Conservation (phyloP, 2,888 invertebrate species). For the Panzeria rudis region DNA sequence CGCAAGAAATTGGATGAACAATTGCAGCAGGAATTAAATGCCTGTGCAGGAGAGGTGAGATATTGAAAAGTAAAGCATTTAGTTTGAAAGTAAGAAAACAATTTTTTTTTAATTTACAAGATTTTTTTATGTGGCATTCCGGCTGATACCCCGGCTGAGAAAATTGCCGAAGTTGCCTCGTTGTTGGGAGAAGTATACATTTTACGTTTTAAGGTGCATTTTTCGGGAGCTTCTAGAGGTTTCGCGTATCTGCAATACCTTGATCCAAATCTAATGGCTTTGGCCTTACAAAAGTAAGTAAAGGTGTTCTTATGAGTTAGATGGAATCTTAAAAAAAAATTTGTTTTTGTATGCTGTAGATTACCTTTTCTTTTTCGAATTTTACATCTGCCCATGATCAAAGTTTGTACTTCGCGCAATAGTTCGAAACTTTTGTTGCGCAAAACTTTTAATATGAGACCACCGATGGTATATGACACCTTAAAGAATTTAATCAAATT, state of each 20-base stretch:
- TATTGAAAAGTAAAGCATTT: neutral
- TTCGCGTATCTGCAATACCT: constrained; percentile 80
- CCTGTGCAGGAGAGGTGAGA: constrained; percentile 79
- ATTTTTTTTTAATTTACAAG: constrained; percentile 38
- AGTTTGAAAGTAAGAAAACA: neutral
- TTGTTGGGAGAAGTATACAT: constrained; percentile 77
- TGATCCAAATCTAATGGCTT: constrained; percentile 67
- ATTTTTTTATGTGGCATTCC: constrained; percentile 76
- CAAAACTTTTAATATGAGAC: constrained; percentile 72
- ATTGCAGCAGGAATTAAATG: constrained; percentile 71
- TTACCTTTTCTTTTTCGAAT: constrained; percentile 69
- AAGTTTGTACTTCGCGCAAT: constrained; percentile 76
- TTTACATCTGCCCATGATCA: constrained; percentile 60
- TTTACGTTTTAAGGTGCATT: constrained; percentile 79
- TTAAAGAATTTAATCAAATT: constrained; percentile 73
- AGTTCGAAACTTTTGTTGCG: constrained; percentile 75
- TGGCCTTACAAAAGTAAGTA: constrained; percentile 75
- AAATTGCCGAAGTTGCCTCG: constrained; percentile 75
- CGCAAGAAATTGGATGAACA: constrained; percentile 43
- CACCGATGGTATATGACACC: constrained; percentile 74
- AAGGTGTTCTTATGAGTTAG: no score
- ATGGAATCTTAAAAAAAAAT: no score
- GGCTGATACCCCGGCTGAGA: constrained; percentile 59
- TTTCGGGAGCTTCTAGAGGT: constrained; percentile 76
- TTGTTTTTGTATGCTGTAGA: no score